Percentiles rank a stretch among this genome's conserved stretches.
Conservation (phyloP, 1,140 invertebrate genomes). For the Grapholita molesta region DNA sequence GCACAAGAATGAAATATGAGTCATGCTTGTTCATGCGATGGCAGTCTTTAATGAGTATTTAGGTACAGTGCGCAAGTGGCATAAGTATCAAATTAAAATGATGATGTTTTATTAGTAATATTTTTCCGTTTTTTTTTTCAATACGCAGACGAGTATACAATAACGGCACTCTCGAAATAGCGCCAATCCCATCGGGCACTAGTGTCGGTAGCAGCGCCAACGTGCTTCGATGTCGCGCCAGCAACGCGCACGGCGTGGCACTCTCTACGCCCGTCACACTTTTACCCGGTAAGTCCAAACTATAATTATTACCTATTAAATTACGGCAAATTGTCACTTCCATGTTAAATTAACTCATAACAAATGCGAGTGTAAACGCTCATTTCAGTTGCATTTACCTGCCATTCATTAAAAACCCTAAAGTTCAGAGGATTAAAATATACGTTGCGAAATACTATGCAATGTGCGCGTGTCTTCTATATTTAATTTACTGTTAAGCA, state of each 20-base stretch:
- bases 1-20: no score
- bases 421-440: no score
- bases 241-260: conserved; percentile 50
- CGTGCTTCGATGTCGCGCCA: conserved; percentile 52
- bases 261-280: conserved; percentile 50
- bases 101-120: background rate
- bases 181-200: conserved; percentile 15
- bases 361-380: background rate
- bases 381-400: background rate
- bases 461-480: no score
- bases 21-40: no score
- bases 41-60: no score
- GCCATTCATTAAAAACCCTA: no score
- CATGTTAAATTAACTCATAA: background rate
- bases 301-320: background rate
- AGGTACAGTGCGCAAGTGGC: no score
- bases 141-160: conserved; percentile 39
- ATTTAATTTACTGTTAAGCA: no score
- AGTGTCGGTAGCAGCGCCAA: background rate
- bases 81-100: no score
- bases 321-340: background rate
- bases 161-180: conserved; percentile 57
- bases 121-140: conserved; percentile 5
- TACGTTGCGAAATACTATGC: no score
- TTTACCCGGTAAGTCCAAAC: conserved; percentile 36